Evolutionary conservation across 2,888 invertebrate species (phyloP).

Genomic region (Bibio marci): DNA sequence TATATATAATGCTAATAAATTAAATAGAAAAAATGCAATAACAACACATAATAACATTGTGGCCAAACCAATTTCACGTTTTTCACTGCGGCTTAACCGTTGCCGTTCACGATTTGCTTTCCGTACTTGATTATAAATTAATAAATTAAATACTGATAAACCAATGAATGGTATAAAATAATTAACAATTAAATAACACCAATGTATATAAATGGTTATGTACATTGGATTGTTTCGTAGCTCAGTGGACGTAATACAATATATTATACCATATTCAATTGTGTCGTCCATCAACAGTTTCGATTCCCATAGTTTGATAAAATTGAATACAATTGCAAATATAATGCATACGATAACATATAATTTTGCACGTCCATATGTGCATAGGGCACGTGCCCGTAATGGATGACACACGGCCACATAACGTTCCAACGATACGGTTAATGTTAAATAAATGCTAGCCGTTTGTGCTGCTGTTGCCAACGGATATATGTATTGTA

Average conservation of each 20-base stretch:
- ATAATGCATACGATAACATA: constrained; percentile 69
- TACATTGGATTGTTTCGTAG: constrained; percentile 56
- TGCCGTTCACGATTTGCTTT: constrained; percentile 81
- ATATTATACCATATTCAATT: constrained; percentile 39
- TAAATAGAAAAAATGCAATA: constrained; percentile 85
- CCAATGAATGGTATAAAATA: constrained; percentile 83
- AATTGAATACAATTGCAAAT: constrained; percentile 71
- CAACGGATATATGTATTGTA: constrained; percentile 63
- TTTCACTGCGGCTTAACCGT: constrained; percentile 72
- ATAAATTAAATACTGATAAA: constrained; percentile 74
- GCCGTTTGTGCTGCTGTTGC: constrained; percentile 82
- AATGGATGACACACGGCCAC: constrained; percentile 87
- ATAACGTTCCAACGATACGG: constrained; percentile 85
- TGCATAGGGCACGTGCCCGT: constrained; percentile 75
- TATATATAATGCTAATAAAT: constrained; percentile 68
- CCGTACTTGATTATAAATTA: constrained; percentile 80
- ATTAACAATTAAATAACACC: constrained; percentile 87
- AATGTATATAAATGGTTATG: constrained; percentile 77
- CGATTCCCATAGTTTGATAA: constrained; percentile 64
- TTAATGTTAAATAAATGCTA: constrained; percentile 79
- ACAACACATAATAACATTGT: constrained; percentile 92
- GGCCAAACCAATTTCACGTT: constrained; percentile 83
- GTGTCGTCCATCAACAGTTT: constrained; percentile 28
- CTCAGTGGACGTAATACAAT: constrained; percentile 50
- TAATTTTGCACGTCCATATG: constrained; percentile 67